A percentile compares a stretch with the other conserved stretches of the same genome.
These are phyloP conservation scores for Noctua pronuba DNA, from an alignment of 2,888 invertebrate genomes.

Conservation along the genomic window DNA sequence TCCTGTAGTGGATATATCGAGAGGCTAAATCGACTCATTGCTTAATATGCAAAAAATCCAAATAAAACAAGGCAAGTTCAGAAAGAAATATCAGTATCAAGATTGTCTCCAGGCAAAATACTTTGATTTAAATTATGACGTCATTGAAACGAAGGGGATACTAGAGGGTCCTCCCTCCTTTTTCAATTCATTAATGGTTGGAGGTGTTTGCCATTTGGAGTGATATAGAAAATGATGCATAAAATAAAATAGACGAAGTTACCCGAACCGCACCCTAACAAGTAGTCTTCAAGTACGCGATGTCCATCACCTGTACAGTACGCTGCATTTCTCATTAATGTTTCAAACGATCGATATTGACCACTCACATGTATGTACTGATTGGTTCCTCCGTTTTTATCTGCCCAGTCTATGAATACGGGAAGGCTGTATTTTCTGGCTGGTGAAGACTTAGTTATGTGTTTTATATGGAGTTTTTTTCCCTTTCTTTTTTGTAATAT, in stretches of 20 bases:
- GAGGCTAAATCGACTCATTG: too few relatives aligned
- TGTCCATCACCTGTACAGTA: constrained; percentile 35
- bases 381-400: neutral
- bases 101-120: neutral
- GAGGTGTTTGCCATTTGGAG: neutral
- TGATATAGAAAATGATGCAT: neutral
- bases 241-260: neutral
- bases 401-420: neutral
- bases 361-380: neutral
- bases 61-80: neutral
- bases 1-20: neutral
- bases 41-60: neutral
- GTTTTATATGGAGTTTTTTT: neutral
- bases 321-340: constrained; percentile 60
- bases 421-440: neutral
- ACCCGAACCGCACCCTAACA: constrained; percentile 52
- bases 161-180: neutral
- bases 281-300: constrained; percentile 18
- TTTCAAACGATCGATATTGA: constrained; percentile 63
- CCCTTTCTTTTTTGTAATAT: neutral
- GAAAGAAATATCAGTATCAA: neutral
- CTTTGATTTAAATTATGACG: neutral
- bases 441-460: neutral
- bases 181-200: neutral
- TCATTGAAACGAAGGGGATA: neutral